These are phyloP conservation scores for Nephrotoma flavescens DNA, from an alignment of 2,888 invertebrate genomes.

Conservation along the genomic window DNA sequence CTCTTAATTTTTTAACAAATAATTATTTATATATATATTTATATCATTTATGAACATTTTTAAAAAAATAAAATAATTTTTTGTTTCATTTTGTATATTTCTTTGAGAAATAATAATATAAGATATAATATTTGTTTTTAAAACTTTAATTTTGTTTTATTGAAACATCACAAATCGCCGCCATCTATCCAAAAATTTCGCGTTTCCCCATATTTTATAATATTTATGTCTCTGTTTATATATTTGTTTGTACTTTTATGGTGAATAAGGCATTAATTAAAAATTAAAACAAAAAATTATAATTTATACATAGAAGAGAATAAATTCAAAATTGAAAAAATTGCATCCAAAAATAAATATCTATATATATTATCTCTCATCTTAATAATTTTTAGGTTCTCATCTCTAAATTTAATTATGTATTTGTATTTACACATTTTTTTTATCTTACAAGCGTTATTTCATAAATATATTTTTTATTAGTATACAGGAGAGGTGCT, in stretches of 20 bases:
- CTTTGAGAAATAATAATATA: neutral
- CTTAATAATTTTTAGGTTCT: neutral
- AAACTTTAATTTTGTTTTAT: neutral
- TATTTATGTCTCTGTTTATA: neutral
- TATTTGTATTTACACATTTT: neutral
- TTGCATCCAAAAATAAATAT: constrained; percentile 1
- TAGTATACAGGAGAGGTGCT: neutral
- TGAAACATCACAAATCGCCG: neutral
- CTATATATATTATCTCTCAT: neutral
- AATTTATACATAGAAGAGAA: neutral
- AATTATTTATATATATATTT: neutral
- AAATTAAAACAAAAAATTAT: neutral
- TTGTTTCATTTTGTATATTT: neutral
- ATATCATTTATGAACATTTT: neutral
- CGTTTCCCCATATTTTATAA: neutral
- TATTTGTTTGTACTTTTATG: neutral
- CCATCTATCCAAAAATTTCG: neutral
- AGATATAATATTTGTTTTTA: neutral
- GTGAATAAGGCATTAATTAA: neutral
- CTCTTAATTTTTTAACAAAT: neutral
- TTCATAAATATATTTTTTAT: neutral
- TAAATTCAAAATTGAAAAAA: neutral
- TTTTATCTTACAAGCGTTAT: neutral
- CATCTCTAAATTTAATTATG: neutral
- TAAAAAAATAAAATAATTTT: neutral